Conservation (phyloP, 1,140 invertebrate genomes). For the Diprion similis region DNA sequence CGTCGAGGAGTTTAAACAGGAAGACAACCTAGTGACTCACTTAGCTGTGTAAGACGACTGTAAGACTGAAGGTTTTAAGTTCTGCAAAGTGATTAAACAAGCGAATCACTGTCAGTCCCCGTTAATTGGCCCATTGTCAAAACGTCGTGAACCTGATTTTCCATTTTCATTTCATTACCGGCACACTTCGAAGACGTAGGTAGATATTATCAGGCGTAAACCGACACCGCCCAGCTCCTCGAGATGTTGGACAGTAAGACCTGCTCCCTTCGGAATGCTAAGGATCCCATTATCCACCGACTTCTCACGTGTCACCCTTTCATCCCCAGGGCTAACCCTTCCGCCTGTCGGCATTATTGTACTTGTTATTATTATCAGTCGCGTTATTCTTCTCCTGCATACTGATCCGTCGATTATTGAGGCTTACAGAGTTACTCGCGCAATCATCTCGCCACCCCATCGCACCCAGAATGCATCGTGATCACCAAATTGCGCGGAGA, state of each 20-base stretch:
- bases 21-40: no score
- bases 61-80: no score
- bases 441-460: neutral
- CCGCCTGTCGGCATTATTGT: conserved; percentile 16
- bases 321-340: neutral
- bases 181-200: neutral
- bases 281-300: conserved; percentile 40
- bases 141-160: no score
- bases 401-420: conserved; percentile 24
- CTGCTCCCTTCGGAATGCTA: conserved; percentile 42
- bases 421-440: conserved; percentile 13
- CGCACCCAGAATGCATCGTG: neutral
- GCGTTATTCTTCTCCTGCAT: conserved; percentile 17
- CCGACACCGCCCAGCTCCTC: conserved; percentile 18
- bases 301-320: conserved; percentile 32
- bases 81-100: no score
- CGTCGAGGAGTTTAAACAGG: no score
- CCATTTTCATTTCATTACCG: no score
- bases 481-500: neutral
- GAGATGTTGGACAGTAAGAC: conserved; percentile 42
- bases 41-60: no score
- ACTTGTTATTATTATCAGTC: conserved; percentile 5
- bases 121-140: no score
- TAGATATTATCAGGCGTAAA: conserved; percentile 16
- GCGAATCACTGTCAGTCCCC: no score